Evolutionary conservation across 2,888 invertebrate species (phyloP), one percentile per base, ranked within the genome.

Genomic region (Drosophila glabriapex): DNA sequence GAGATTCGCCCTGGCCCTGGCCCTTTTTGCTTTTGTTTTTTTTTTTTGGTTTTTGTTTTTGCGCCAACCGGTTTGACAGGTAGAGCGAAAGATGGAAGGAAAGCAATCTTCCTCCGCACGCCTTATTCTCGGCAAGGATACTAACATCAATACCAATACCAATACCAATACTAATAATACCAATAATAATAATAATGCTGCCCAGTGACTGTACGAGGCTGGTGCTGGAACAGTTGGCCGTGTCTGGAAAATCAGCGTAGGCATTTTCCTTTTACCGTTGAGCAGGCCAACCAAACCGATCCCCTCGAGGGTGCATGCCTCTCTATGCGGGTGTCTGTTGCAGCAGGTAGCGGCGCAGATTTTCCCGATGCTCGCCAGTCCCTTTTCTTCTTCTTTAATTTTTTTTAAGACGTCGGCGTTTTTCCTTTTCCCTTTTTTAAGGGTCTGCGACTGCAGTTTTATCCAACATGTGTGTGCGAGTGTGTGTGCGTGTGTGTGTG

Each of bases 21-120:
- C 79, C 82, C 79, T 78, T 78, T 77, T 75, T 46, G 14, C 16
- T 22, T 43, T 4, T 22, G 22, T 7, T 22, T 46, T 82, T 73
- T 62, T 65, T 76, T 69, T 1, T 29, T 29, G 5, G 1, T 14
- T 22, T 82, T 73, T 62, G 65, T 76, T 69, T 79, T 75, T 71
- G 68, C 82, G 69, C 76, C 64, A 91, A 87, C 87, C 91, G 86
- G 85, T 91, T 88, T 81, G 76, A 81, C 89, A 89, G 89, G 89
- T 89, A 89, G 39, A 49, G 29, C 39, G 46, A 70, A 37, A 22
- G 31, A 39, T 41, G 68, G 49, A 62, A 37, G 49, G 65, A 60
- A 69, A 66, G 81, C 78, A 50, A 64, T 49, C 56, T 61, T 49
- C 70, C 63, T 56, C 74, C 83, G 76, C 84, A 89, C 87, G 85